A percentile compares a stretch with the other conserved stretches of the same genome.
Evolutionary conservation across 2,113 vertebrate species (phyloP).

Genomic region (Taurulus bubalis): DNA sequence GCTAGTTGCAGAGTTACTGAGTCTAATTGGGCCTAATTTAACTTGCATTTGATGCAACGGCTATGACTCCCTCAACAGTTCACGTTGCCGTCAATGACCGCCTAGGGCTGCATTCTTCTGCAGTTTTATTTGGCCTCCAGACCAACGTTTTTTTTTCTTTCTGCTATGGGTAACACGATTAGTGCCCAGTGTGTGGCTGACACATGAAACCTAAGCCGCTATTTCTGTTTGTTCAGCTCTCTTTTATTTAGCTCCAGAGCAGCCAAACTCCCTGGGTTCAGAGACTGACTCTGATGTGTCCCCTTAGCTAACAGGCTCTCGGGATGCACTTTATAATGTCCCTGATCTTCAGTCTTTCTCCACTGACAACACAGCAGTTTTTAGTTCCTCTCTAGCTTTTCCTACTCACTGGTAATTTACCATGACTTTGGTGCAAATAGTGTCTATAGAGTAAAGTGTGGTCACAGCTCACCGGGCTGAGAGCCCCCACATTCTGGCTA

Average conservation of each 20-base stretch:
- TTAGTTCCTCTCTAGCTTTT: conserved; percentile 19
- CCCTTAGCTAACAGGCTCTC: conserved; percentile 55
- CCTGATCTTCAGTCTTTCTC: conserved; percentile 62
- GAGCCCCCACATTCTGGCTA: background rate
- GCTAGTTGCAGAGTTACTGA: background rate
- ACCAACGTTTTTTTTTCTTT: background rate
- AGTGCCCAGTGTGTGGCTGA: conserved; percentile 46
- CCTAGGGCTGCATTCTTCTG: background rate
- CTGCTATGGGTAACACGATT: conserved; percentile 65
- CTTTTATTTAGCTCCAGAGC: conserved; percentile 67
- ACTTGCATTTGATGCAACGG: conserved; percentile 7
- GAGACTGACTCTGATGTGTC: conserved; percentile 61
- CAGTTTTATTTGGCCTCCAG: conserved; percentile 34
- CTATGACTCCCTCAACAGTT: background rate
- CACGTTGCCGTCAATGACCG: background rate
- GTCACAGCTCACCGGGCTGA: background rate
- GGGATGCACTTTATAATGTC: conserved; percentile 54
- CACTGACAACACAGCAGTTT: conserved; percentile 49
- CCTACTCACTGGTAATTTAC: conserved; percentile 39
- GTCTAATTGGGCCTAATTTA: conserved; percentile 36
- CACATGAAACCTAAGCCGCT: conserved; percentile 59
- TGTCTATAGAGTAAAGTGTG: background rate
- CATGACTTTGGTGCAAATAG: conserved; percentile 46
- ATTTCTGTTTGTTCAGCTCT: conserved; percentile 73
- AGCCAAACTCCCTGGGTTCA: conserved; percentile 37